phyloP scores from a whole-genome alignment of 2,888 invertebrate species.

The Ectemnius cavifrons region DNA sequence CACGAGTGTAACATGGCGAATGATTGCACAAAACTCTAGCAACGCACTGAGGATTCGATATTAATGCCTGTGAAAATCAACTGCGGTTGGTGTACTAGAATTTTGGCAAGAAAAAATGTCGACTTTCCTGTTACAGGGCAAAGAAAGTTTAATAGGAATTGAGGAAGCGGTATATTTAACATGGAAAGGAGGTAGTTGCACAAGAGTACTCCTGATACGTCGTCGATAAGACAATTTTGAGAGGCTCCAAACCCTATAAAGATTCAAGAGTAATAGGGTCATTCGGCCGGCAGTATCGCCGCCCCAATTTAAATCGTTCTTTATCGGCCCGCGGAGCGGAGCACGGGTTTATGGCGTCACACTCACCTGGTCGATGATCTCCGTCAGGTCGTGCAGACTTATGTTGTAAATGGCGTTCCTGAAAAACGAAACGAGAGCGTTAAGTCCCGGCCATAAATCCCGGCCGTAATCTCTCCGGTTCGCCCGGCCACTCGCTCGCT shows the following conservation, averaged over 20 bases:
- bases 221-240: slow-evolving; percentile 10
- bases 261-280: slow-evolving; percentile 55
- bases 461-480: slow-evolving; percentile 49
- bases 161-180: no score
- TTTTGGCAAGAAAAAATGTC: no score
- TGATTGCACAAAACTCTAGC: no score
- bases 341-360: slow-evolving; percentile 24
- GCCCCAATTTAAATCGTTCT: slow-evolving; percentile 39
- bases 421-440: slow-evolving; percentile 73
- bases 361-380: slow-evolving; percentile 85
- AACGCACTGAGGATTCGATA: no score
- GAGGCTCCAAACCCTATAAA: neutral
- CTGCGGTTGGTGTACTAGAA: no score
- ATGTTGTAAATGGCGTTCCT: slow-evolving; percentile 95
- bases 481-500: slow-evolving; percentile 24
- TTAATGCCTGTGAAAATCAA: no score
- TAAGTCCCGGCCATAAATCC: slow-evolving; percentile 56
- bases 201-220: slow-evolving; percentile 19
- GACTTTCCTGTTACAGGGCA: neutral
- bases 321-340: slow-evolving; percentile 34
- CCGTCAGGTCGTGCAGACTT: slow-evolving; percentile 90
- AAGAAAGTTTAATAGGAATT: neutral
- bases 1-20: no score
- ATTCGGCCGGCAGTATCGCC: slow-evolving; percentile 28
- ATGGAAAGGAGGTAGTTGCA: slow-evolving; percentile 7